These are phyloP conservation scores for Drosophila simulans DNA, from an alignment of 1,140 invertebrate genomes.

Conservation along the genomic window DNA sequence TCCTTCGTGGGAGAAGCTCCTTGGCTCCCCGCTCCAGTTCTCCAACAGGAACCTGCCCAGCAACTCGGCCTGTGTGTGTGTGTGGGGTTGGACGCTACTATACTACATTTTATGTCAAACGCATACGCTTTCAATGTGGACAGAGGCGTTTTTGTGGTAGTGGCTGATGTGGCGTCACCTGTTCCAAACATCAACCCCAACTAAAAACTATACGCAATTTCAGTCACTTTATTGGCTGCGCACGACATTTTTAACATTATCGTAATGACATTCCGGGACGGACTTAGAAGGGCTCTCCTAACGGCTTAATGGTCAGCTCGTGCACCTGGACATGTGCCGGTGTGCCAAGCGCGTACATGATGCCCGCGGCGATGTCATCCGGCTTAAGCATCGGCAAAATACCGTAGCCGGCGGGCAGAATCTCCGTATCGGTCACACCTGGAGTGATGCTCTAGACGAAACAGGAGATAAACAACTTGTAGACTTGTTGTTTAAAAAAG, in stretches of 20 bases:
- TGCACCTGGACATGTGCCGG: slow-evolving; percentile 87
- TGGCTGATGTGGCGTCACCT: slow-evolving; percentile 45
- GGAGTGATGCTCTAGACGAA: slow-evolving; percentile 85
- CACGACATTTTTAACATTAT: background rate
- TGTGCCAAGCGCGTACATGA: slow-evolving; percentile 86
- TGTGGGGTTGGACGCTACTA: too few relatives aligned
- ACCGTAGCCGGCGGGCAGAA: slow-evolving; percentile 74
- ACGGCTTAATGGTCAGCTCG: slow-evolving; percentile 81
- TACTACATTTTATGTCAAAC: too few relatives aligned
- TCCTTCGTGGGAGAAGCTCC: too few relatives aligned
- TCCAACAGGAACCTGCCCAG: too few relatives aligned
- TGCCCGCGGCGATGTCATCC: slow-evolving; percentile 86
- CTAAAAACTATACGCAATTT: slow-evolving; percentile 61
- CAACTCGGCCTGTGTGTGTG: too few relatives aligned
- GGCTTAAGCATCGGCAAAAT: slow-evolving; percentile 66
- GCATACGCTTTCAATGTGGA: slow-evolving; percentile 75
- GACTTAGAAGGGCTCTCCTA: slow-evolving; percentile 69
- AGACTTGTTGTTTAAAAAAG: too few relatives aligned
- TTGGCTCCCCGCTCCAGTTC: too few relatives aligned
- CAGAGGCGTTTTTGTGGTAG: slow-evolving; percentile 46
- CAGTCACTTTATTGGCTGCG: slow-evolving; percentile 13
- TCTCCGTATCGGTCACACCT: slow-evolving; percentile 86
- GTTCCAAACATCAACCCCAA: slow-evolving; percentile 9
- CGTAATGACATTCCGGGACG: background rate
- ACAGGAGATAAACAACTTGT: background rate